Base-by-base conservation (phyloP, 2,113 vertebrate species). In the Indicator indicator region DNA sequence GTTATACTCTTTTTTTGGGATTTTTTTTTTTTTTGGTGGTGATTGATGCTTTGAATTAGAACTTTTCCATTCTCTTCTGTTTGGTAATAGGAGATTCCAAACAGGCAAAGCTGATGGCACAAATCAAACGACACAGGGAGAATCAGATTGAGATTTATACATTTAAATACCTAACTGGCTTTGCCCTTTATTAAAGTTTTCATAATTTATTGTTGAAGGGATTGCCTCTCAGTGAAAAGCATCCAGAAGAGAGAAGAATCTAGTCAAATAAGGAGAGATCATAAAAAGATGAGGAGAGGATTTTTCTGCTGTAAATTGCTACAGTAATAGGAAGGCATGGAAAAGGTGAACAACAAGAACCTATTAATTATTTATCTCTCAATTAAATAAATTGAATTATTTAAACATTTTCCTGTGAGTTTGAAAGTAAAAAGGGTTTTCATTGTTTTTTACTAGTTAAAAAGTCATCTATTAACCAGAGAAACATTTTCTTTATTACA, bases 21-120 rank as follows among this genome's bases (percentile, higher is more conserved):
- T 14, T 6, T 42, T 42, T 42, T 44, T 44, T 42, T 44, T 44
- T 44, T 44, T 44, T 44, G 42, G 42, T 44, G 52, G 94, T 98
- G 98, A 98, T 93, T 97, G 97, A 98, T 98, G 97, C 71, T 93
- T 89, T 94, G 97, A 98, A 98, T 98, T 97, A 98, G 95, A 97
- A 94, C 68, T 84, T 88, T 86, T 83, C 73, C 50, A 67, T 81
- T 94, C 84, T 88, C 73, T 91, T 88, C 90, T 74, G 60, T 96
- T 96, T 91, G 70, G 89, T 95, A 96, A 83, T 96, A 97, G 96
- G 94, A 97, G 96, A 97, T 97, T 96, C 90, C 89, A 94, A 97
- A 87, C 65, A 88, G 89, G 55, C 63, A 82, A 90, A 65, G 63
- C 65, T 95, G 87, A 89, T 97, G 94, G 95, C 93, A 96, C 85